Base-by-base conservation (phyloP, 2,113 vertebrate species). In the Malurus elegans region DNA sequence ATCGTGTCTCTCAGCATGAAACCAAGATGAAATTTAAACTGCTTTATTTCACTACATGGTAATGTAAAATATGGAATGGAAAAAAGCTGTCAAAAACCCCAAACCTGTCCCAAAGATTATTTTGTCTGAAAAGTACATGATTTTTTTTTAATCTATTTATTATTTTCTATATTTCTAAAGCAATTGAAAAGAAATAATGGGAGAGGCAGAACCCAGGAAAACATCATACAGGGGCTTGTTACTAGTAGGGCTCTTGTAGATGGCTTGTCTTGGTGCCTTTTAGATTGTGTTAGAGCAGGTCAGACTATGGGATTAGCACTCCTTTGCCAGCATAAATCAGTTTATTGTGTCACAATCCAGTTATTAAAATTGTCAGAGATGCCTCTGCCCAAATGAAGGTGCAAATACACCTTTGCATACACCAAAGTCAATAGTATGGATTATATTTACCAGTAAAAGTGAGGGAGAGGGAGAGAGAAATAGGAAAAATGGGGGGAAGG, bases 321-420 rank as follows among this genome's bases (percentile, higher is more conserved):
- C 9, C 26, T 64, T 34, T 67, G 12, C 8, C 13, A 51, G 15
- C 10, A 40, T 14, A 88, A 64, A 70, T 32, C 28, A 6, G 38
- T 15, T 64, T 62, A 24, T 6, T 42, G 34, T 48, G 16, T 25
- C 42, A 57, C 0, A 0, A 7, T 57, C 25, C 3, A 2, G 5
- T 34, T 42, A 75, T 42, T 57, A n/a, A 42, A 66, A 74, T 42
- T 48, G 8, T 48, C 74, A n/a, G n/a, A 38, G 8, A 10, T 40
- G 16, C 42, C 29, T 48, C 12, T 65, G n/a, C 42, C n/a, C 32
- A 56, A 85, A 74, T 40, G 29, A 65, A 47, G 42, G 24, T 48
- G 24, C 24, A 48, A 65, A 29, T 3, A 85, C 18, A 74, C 34
- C 15, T 38, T 38, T 38, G 11, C 38, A 48, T 24, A 32, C n/a